Evolutionary conservation across 2,113 vertebrate genomes (phyloP).

Genomic region (Pampusana beccarii): DNA sequence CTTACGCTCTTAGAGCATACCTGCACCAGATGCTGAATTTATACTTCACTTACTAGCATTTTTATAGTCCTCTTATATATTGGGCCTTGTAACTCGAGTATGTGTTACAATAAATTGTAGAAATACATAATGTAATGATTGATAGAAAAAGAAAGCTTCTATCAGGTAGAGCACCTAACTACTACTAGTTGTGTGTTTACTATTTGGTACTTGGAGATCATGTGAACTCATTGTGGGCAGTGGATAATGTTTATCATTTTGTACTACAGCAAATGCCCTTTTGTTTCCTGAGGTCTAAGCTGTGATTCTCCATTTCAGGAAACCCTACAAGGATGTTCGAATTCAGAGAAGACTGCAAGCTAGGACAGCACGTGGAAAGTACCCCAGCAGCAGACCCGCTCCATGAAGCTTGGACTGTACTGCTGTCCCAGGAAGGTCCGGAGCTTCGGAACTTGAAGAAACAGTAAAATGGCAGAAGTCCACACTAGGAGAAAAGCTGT

Average conservation of each 20-base stretch:
- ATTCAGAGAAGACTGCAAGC: background rate
- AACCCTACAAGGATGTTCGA: background rate
- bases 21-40: background rate
- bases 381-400: background rate
- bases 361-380: background rate
- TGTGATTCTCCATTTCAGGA: background rate
- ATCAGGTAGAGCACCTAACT: background rate
- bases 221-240: background rate
- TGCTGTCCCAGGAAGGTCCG: background rate
- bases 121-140: background rate
- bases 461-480: background rate
- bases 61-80: background rate
- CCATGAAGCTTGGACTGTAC: background rate
- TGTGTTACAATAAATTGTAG: background rate
- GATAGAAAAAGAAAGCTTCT: background rate
- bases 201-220: background rate
- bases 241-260: background rate
- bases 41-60: background rate
- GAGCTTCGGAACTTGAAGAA: background rate
- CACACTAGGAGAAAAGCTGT: background rate
- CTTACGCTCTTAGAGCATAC: background rate
- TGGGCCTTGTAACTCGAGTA: background rate
- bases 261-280: background rate
- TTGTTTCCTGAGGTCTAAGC: background rate
- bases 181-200: background rate